Evolutionary conservation across 2,113 vertebrate species (phyloP).

Genomic region (Gymnorhina tibicen): DNA sequence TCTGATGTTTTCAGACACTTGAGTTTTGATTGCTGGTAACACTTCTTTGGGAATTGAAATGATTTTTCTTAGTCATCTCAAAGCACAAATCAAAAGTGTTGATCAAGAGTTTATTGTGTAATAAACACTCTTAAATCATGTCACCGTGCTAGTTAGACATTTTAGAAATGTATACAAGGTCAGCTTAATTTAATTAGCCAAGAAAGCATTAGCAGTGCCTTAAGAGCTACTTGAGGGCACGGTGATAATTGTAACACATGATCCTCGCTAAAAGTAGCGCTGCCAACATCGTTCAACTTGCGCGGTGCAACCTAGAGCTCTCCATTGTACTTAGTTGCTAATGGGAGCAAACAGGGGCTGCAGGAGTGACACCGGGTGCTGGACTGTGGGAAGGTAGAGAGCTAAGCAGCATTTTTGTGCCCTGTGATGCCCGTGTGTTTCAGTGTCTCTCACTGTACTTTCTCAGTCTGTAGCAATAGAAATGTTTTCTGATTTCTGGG

Average conservation of each 20-base stretch:
- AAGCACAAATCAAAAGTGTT: neutral
- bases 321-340: constrained; percentile 57
- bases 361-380: neutral
- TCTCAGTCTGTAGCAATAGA: neutral
- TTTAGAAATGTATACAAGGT: constrained; percentile 33
- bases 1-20: neutral
- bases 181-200: constrained; percentile 55
- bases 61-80: neutral
- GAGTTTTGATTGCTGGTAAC: neutral
- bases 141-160: neutral
- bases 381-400: neutral
- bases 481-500: neutral
- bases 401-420: neutral
- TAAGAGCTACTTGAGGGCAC: constrained; percentile 40
- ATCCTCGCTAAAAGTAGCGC: constrained; percentile 10
- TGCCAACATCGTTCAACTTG: neutral
- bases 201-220: constrained; percentile 28
- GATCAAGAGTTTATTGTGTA: neutral
- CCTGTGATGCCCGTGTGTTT: neutral
- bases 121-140: neutral
- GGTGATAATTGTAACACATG: constrained; percentile 11
- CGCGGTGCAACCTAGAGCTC: neutral
- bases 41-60: neutral
- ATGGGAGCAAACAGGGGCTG: neutral
- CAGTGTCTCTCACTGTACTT: neutral